A percentile compares a stretch with the other conserved stretches of the same genome.
phyloP scores from a whole-genome alignment of 2,113 vertebrate species.

The Pantherophis guttatus region DNA sequence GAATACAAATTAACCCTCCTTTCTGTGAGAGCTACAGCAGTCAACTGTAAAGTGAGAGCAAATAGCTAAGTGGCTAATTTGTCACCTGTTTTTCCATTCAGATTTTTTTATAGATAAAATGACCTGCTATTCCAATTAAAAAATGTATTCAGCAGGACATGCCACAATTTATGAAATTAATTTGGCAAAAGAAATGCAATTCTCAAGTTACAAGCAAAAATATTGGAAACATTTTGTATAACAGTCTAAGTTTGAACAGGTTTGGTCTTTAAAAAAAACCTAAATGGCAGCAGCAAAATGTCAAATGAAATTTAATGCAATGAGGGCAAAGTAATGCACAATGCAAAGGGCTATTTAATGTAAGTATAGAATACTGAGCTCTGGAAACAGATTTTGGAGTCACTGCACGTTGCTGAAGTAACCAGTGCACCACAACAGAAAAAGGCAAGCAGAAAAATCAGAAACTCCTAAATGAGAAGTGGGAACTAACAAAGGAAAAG shows the following conservation, averaged over 20 bases:
- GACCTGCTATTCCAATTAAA: background rate
- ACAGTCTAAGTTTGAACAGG: background rate
- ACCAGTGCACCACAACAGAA: background rate
- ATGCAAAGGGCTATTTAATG: background rate
- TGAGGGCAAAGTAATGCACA: background rate
- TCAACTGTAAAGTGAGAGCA: background rate
- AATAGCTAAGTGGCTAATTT: background rate
- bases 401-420: background rate
- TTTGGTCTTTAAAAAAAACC: background rate
- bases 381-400: background rate
- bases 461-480: background rate
- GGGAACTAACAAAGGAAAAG: background rate
- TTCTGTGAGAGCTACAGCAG: background rate
- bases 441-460: background rate
- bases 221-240: background rate
- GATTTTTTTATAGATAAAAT: background rate
- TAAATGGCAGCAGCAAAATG: background rate
- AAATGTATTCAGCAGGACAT: background rate
- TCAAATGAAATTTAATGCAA: slow-evolving; percentile 9
- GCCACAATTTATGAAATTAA: background rate
- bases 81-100: background rate
- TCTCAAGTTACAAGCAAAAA: background rate
- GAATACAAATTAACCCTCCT: background rate
- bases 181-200: background rate
- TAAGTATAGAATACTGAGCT: background rate